phyloP scores from a whole-genome alignment of 2,113 vertebrate genomes.

The Prionailurus bengalensis region DNA sequence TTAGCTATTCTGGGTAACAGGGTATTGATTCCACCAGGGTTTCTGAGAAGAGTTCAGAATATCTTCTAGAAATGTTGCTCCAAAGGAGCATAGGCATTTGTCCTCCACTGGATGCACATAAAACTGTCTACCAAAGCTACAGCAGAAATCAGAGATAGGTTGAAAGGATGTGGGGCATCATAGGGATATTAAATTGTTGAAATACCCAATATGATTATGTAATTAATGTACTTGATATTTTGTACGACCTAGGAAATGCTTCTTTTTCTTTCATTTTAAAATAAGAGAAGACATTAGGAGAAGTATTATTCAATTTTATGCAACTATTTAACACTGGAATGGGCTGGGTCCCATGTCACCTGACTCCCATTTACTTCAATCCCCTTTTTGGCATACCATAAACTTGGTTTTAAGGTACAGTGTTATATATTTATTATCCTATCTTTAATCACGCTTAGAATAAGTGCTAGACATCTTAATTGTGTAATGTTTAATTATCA shows the following conservation, averaged over 20 bases:
- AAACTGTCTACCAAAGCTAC: neutral
- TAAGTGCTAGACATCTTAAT: neutral
- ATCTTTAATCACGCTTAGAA: neutral
- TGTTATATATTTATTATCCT: neutral
- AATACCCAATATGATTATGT: neutral
- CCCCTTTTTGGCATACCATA: neutral
- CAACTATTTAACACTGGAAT: neutral
- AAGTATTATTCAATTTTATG: neutral
- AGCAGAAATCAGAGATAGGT: neutral
- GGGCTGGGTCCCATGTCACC: neutral
- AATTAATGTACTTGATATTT: neutral
- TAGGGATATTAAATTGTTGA: neutral
- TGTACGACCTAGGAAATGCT: neutral
- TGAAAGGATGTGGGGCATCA: neutral
- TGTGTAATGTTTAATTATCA: neutral
- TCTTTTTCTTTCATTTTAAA: neutral
- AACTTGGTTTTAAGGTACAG: neutral
- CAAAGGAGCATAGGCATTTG: neutral
- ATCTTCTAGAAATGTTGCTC: neutral
- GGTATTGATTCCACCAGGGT: neutral
- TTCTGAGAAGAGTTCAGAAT: neutral
- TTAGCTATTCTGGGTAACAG: neutral
- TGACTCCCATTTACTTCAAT: neutral
- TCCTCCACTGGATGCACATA: neutral
- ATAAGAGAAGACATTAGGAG: neutral